phyloP scores from a whole-genome alignment of 2,113 vertebrate species.

The Pachypanchax playfairii region DNA sequence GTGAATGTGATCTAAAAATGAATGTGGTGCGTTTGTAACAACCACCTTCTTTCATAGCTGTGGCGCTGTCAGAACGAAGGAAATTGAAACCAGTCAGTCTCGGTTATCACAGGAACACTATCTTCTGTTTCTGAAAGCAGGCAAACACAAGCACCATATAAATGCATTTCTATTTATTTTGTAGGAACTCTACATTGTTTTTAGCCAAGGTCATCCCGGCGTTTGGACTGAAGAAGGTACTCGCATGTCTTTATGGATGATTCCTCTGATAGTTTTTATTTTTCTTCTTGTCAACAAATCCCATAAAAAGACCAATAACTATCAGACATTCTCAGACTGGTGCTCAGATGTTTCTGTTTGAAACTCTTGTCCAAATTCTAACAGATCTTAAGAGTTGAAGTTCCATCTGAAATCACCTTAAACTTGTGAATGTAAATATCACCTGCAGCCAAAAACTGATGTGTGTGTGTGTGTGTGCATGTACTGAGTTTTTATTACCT shows the following conservation, averaged over 20 bases:
- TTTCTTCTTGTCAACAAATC: slow-evolving; percentile 1
- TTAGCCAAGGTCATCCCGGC: slow-evolving; percentile 23
- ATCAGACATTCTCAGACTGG: neutral
- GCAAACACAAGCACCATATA: slow-evolving; percentile 24
- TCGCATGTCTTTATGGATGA: slow-evolving; percentile 6
- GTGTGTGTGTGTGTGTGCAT: no score
- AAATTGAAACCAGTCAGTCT: slow-evolving; percentile 69
- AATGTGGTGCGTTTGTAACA: slow-evolving; percentile 37
- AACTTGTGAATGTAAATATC: no score
- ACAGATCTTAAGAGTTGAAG: neutral
- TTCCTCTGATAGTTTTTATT: neutral
- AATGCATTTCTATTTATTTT: neutral
- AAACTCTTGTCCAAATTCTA: neutral
- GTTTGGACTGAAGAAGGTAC: slow-evolving; percentile 10
- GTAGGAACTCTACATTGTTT: slow-evolving; percentile 16
- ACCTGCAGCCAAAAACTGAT: no score
- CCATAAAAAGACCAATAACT: slow-evolving; percentile 7
- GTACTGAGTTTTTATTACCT: no score
- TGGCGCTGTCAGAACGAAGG: slow-evolving; percentile 57
- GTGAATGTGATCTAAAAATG: slow-evolving; percentile 35
- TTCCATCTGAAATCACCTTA: neutral
- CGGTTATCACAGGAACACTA: slow-evolving; percentile 34
- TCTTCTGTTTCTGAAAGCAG: slow-evolving; percentile 41
- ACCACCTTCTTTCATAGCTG: slow-evolving; percentile 43
- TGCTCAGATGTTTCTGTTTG: neutral